Conservation (phyloP, 2,888 invertebrate genomes). For the Diarsia rubi region DNA sequence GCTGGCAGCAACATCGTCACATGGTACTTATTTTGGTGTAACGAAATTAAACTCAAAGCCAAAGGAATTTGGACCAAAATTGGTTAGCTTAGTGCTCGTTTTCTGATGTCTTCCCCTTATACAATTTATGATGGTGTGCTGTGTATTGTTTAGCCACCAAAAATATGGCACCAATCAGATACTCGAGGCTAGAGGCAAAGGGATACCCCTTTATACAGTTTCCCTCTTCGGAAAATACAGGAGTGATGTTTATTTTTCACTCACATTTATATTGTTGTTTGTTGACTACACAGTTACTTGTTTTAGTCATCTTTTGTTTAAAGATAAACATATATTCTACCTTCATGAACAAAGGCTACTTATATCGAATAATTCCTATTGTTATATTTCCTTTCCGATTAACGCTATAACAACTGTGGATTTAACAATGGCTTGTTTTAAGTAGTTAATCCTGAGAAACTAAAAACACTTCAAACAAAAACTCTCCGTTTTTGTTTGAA, state of each 20-base stretch:
- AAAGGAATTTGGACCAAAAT: neutral
- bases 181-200: neutral
- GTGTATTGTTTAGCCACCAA: neutral
- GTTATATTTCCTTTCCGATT: constrained; percentile 2
- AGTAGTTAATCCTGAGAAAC: neutral
- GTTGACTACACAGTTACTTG: neutral
- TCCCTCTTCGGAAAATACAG: neutral
- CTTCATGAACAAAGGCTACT: neutral
- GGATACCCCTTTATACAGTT: neutral
- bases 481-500: neutral
- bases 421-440: constrained; percentile 3
- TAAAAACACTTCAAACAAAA: neutral
- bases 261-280: neutral
- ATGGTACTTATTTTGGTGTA: constrained; percentile 4
- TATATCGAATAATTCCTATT: neutral
- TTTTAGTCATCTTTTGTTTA: neutral
- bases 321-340: neutral
- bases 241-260: neutral
- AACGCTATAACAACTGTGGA: constrained; percentile 3
- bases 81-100: neutral
- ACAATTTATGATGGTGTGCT: neutral
- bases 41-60: neutral
- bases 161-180: neutral
- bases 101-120: neutral
- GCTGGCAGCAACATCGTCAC: neutral